Evolutionary conservation across 2,888 invertebrate species (phyloP).

Genomic region (Patella pellucida): DNA sequence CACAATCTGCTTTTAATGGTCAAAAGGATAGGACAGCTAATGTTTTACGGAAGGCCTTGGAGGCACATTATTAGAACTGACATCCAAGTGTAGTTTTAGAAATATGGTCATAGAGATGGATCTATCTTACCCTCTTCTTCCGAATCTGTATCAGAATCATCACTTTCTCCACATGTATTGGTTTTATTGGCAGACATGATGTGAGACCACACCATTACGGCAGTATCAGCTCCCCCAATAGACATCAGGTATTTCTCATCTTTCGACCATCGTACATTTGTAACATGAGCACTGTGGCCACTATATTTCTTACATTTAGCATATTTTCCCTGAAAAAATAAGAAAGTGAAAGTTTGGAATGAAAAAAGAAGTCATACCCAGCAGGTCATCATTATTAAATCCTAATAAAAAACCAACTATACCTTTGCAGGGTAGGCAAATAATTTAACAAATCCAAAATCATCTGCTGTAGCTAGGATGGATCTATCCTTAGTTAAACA

Average conservation of each 20-base stretch:
- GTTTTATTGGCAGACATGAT: constrained; percentile 37
- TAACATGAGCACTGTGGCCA: constrained; percentile 72
- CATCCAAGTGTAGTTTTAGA: no score
- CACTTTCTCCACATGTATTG: constrained; percentile 64
- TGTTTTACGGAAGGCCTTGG: no score
- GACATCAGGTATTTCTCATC: constrained; percentile 68
- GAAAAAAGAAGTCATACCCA: neutral
- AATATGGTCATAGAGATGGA: no score
- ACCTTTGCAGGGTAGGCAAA: constrained; percentile 72
- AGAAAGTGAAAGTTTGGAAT: neutral
- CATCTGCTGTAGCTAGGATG: constrained; percentile 71
- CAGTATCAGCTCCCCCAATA: constrained; percentile 71
- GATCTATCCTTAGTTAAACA: constrained; percentile 62
- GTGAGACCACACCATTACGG: constrained; percentile 71
- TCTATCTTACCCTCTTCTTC: constrained; percentile 67
- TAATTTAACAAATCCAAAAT: constrained; percentile 72
- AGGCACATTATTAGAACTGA: no score
- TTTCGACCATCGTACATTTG: constrained; percentile 70
- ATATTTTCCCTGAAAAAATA: constrained; percentile 67
- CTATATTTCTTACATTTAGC: constrained; percentile 70
- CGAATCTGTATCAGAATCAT: constrained; percentile 70
- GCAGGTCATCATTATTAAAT: no score
- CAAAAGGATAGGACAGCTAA: no score
- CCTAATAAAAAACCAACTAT: constrained; percentile 12
- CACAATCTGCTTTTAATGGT: no score